Conservation (phyloP, 2,797 vertebrate species). For the Xiphorhynchus erythropygius region DNA sequence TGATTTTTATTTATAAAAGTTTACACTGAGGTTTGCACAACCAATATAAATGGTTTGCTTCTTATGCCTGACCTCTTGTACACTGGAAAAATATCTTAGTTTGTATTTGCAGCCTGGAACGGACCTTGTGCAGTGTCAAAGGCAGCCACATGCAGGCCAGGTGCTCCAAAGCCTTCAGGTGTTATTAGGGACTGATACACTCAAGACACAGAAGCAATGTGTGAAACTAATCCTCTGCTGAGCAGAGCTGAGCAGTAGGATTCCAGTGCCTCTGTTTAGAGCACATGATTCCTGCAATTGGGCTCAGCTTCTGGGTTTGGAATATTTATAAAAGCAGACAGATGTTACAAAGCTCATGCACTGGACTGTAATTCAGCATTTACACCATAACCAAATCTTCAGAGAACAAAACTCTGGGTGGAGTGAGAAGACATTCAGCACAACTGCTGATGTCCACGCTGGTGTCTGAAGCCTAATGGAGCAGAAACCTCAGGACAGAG, state of each 20-base stretch:
- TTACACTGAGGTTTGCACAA: background rate
- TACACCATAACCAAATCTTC: background rate
- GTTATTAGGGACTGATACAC: background rate
- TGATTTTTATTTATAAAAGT: background rate
- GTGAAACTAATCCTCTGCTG: background rate
- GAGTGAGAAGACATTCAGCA: background rate
- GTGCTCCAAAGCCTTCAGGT: background rate
- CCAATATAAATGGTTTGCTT: conserved; percentile 8
- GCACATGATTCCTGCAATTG: background rate
- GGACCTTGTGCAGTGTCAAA: accelerated
- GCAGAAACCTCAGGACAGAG: background rate
- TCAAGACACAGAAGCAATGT: background rate
- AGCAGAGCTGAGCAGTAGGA: background rate
- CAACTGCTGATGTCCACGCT: background rate
- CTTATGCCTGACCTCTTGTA: background rate
- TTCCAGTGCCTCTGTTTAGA: background rate
- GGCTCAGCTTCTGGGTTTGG: background rate
- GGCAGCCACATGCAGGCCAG: background rate
- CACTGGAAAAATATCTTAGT: background rate
- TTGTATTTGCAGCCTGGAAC: background rate
- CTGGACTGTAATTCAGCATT: background rate
- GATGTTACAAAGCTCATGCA: background rate
- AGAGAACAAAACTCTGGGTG: background rate
- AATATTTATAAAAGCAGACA: conserved; percentile 10
- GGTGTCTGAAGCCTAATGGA: background rate